Conservation (phyloP, 1,140 invertebrate genomes). For the Meteorus sp. region DNA sequence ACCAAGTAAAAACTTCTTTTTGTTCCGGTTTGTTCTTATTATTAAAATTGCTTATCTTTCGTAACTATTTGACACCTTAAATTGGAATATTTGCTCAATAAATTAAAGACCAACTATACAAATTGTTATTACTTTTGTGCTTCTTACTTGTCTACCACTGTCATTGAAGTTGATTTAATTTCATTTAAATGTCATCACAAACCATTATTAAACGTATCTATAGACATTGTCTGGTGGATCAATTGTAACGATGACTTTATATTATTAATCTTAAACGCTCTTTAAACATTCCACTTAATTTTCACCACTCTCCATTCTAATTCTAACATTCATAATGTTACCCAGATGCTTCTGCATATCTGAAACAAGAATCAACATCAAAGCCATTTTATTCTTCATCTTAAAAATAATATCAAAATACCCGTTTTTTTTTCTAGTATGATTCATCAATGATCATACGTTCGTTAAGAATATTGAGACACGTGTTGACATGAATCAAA, state of each 20-base stretch:
- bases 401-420: too few relatives aligned
- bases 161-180: constrained; percentile 16
- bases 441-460: too few relatives aligned
- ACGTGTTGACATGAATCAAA: too few relatives aligned
- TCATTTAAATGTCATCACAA: constrained; percentile 9
- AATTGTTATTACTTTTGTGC: too few relatives aligned
- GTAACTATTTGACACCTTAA: not conserved
- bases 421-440: not conserved
- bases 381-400: too few relatives aligned
- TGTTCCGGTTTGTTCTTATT: too few relatives aligned
- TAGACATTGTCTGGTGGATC: constrained; percentile 13
- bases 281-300: not conserved
- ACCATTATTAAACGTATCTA: not conserved
- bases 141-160: constrained; percentile 1
- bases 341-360: not conserved
- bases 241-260: constrained; percentile 18
- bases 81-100: not conserved
- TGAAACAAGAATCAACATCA: too few relatives aligned
- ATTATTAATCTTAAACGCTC: too few relatives aligned
- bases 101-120: not conserved
- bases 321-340: not conserved
- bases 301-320: not conserved
- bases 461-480: too few relatives aligned
- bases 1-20: too few relatives aligned
- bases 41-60: not conserved